These are phyloP conservation scores for Scaptomyza pallida DNA, from an alignment of 1,140 invertebrate genomes.

Conservation along the genomic window DNA sequence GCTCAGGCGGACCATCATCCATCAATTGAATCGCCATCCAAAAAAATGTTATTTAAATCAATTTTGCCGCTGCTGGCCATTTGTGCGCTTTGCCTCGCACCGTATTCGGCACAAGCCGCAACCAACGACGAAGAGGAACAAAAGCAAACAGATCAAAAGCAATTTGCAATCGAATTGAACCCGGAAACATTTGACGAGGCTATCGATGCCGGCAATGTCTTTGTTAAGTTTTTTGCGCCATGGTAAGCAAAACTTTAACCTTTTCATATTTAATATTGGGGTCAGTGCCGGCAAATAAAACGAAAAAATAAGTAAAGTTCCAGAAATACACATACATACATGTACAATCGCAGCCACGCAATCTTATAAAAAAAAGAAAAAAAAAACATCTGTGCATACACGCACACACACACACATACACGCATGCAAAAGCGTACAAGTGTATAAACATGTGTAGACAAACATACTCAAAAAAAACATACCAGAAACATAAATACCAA, in stretches of 20 bases:
- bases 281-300: not conserved
- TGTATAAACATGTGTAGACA: slow-evolving; percentile 1
- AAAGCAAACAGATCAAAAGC: slow-evolving; percentile 52
- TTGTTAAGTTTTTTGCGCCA: slow-evolving; percentile 92
- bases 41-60: slow-evolving; percentile 42
- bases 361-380: not conserved
- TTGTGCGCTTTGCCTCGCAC: slow-evolving; percentile 28
- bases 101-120: slow-evolving; percentile 9
- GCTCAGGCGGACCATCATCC: slow-evolving; percentile 1
- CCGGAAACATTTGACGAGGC: slow-evolving; percentile 88
- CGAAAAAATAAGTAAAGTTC: not conserved
- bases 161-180: slow-evolving; percentile 62
- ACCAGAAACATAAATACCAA: slow-evolving; percentile 3
- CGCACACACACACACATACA: slow-evolving; percentile 2
- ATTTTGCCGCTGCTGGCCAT: slow-evolving; percentile 23
- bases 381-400: slow-evolving; percentile 1
- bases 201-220: slow-evolving; percentile 87
- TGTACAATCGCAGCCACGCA: not conserved
- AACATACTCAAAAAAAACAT: slow-evolving; percentile 6
- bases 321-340: not conserved
- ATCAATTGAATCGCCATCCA: slow-evolving; percentile 18
- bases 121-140: slow-evolving; percentile 25
- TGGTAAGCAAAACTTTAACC: slow-evolving; percentile 85
- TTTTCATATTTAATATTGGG: not conserved
- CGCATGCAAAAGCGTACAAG: slow-evolving; percentile 6